These are phyloP conservation scores for Conchocele bisecta DNA, from an alignment of 2,888 invertebrate species.

Conservation along the genomic window DNA sequence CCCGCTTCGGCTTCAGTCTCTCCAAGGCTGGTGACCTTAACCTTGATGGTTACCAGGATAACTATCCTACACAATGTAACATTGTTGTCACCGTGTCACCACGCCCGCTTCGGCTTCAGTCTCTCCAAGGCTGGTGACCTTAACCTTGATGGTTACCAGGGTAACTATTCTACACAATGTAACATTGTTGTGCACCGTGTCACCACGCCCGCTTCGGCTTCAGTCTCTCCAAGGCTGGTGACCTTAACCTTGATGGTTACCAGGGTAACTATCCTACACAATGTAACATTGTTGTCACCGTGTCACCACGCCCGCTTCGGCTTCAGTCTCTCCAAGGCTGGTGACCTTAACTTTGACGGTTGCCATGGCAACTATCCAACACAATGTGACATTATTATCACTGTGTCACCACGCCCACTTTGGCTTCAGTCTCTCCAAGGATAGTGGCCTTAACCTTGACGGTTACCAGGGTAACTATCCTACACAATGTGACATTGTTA, in stretches of 20 bases:
- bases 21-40: slow-evolving; percentile 97
- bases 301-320: slow-evolving; percentile 88
- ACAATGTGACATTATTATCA: too few species aligned
- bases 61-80: slow-evolving; percentile 17
- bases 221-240: slow-evolving; percentile 94
- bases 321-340: slow-evolving; percentile 93
- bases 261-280: too few species aligned
- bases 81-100: slow-evolving; percentile 75
- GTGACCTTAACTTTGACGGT: slow-evolving; percentile 97
- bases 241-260: slow-evolving; percentile 96
- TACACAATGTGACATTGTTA: too few species aligned
- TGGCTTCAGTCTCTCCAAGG: slow-evolving; percentile 93
- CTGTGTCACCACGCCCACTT: slow-evolving; percentile 85
- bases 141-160: slow-evolving; percentile 95
- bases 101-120: slow-evolving; percentile 92
- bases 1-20: slow-evolving; percentile 93
- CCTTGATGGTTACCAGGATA: slow-evolving; percentile 93
- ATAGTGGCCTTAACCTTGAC: slow-evolving; percentile 98
- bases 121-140: slow-evolving; percentile 96
- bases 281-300: too few species aligned
- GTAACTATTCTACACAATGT: too few species aligned
- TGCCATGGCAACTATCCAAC: slow-evolving; percentile 86
- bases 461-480: slow-evolving; percentile 88
- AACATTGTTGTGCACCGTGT: too few species aligned
- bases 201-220: slow-evolving; percentile 90